Conservation (phyloP, 2,888 invertebrate species). For the Ypsolopha scabrella region DNA sequence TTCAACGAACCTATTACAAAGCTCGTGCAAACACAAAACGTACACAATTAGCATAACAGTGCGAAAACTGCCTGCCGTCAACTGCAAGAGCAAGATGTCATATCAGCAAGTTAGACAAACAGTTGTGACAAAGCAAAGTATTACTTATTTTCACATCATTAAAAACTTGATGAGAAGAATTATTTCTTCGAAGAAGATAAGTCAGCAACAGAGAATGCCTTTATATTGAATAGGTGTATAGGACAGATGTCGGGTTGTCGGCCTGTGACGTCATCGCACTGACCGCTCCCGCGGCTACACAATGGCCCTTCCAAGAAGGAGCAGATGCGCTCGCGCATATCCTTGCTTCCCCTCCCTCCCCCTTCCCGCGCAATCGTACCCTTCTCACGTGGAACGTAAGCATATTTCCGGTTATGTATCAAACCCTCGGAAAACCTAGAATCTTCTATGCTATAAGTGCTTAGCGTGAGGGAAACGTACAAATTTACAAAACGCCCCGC, state of each 20-base stretch:
- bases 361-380: conserved; percentile 14
- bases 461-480: conserved; percentile 16
- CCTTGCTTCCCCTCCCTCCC: conserved; percentile 21
- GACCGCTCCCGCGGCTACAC: conserved; percentile 60
- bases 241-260: conserved; percentile 56
- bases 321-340: conserved; percentile 53
- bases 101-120: too few relatives aligned
- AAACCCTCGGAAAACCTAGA: not conserved
- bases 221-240: conserved; percentile 12
- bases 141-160: too few relatives aligned
- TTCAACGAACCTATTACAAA: not conserved
- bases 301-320: conserved; percentile 66
- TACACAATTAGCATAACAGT: conserved; percentile 1
- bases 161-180: too few relatives aligned
- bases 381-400: conserved; percentile 10
- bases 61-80: not conserved
- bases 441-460: not conserved
- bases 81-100: too few relatives aligned
- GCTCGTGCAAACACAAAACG: conserved; percentile 1
- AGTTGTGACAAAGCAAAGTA: too few relatives aligned
- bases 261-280: conserved; percentile 67
- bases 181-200: not conserved
- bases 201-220: not conserved
- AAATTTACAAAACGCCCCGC: not conserved
- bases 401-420: not conserved